Evolutionary conservation across 2,888 invertebrate genomes (phyloP).

Genomic region (Hylaea fasciaria): DNA sequence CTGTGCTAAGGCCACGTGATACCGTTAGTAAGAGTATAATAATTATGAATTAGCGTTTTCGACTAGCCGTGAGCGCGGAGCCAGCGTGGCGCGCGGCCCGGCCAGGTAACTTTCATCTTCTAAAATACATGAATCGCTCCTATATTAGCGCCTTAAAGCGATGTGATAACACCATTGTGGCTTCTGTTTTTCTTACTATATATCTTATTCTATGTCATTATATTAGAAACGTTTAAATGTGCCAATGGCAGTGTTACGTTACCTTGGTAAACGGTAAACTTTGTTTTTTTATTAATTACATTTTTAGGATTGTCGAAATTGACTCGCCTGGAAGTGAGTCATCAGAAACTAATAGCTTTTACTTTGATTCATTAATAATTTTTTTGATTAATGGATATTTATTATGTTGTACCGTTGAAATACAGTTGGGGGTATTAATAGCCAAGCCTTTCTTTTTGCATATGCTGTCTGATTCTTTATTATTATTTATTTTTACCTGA

Average conservation of each 20-base stretch:
- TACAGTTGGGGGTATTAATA: slow-evolving; percentile 1
- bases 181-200: neutral
- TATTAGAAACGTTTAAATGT: slow-evolving; percentile 18
- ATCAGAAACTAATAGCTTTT: neutral
- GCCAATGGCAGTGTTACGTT: slow-evolving; percentile 21
- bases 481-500: no score
- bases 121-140: no score
- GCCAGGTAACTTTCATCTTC: no score
- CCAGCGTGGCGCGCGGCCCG: no score
- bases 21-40: no score
- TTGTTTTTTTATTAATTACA: slow-evolving; percentile 2
- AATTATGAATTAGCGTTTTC: no score
- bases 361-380: slow-evolving; percentile 6
- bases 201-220: neutral
- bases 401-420: slow-evolving; percentile 7
- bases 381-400: slow-evolving; percentile 5
- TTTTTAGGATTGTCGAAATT: neutral
- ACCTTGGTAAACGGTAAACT: neutral
- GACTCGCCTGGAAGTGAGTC: neutral
- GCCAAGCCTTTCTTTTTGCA: neutral
- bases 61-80: no score
- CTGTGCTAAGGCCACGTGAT: no score
- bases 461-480: no score
- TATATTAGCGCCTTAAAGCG: no score
- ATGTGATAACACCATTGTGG: neutral